Conservation (phyloP, 1,140 invertebrate species). For the Epicauta chinensis region DNA sequence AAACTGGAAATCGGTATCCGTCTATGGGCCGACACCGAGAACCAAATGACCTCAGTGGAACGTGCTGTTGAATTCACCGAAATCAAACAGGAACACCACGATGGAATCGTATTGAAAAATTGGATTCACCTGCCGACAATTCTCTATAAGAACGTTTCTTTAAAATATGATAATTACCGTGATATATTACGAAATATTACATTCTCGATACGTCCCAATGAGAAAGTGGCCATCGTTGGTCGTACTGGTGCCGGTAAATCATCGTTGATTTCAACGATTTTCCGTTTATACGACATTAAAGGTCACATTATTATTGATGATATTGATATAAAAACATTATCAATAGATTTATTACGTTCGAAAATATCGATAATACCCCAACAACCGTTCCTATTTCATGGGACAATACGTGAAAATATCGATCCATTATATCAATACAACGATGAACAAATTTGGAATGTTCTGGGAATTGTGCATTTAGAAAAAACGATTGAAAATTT, state of each 20-base stretch:
- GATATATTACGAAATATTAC: conserved; percentile 57
- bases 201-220: conserved; percentile 52
- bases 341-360: conserved; percentile 60
- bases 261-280: conserved; percentile 63
- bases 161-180: conserved; percentile 59
- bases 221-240: conserved; percentile 61
- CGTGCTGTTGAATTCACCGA: conserved; percentile 61
- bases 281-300: conserved; percentile 46
- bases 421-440: conserved; percentile 72
- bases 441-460: conserved; percentile 73
- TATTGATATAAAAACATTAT: conserved; percentile 50
- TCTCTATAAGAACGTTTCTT: conserved; percentile 54
- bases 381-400: conserved; percentile 77
- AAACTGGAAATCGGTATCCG: conserved; percentile 66
- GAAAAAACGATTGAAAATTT: conserved; percentile 48
- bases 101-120: conserved; percentile 55
- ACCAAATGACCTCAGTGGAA: conserved; percentile 79
- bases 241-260: conserved; percentile 76
- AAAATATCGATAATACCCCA: conserved; percentile 75
- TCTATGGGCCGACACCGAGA: conserved; percentile 77
- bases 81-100: conserved; percentile 63
- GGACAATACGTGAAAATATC: conserved; percentile 71
- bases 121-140: conserved; percentile 59
- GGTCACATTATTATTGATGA: conserved; percentile 4
- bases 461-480: conserved; percentile 70